Conservation (phyloP, 2,113 vertebrate genomes). For the Sterrhoptilus dennistouni region DNA sequence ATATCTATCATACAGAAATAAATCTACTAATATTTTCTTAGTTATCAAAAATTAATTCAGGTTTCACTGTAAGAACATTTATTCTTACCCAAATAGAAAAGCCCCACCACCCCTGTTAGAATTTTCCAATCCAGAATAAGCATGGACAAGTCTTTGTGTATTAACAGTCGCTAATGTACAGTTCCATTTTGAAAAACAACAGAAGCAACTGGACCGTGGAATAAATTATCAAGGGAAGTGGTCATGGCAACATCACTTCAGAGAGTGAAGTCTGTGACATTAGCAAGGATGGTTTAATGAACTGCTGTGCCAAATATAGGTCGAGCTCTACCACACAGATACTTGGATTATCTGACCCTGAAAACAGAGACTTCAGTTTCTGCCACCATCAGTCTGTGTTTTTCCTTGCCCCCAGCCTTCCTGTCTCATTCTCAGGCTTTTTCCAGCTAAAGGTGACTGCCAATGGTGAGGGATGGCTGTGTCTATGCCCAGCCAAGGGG, state of each 20-base stretch:
- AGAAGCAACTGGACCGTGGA: conserved; percentile 33
- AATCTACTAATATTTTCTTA: background rate
- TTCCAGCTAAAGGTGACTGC: background rate
- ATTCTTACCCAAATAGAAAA: background rate
- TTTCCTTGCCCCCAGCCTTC: background rate
- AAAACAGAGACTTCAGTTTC: background rate
- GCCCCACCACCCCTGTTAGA: background rate
- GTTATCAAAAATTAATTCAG: background rate
- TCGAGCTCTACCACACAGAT: background rate
- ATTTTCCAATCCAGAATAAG: background rate
- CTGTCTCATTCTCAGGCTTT: background rate
- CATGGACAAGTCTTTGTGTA: background rate
- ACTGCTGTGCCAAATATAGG: conserved; percentile 37
- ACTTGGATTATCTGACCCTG: background rate
- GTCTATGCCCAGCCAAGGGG: background rate
- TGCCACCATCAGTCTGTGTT: background rate
- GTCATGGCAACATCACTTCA: conserved; percentile 60
- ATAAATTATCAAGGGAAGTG: conserved; percentile 66
- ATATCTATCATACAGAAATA: background rate
- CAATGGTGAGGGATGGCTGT: background rate
- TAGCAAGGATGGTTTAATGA: conserved; percentile 39
- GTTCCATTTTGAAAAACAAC: background rate
- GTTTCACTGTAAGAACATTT: background rate
- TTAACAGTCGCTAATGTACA: background rate
- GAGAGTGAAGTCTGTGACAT: conserved; percentile 41